Evolutionary conservation across 2,113 vertebrate genomes (phyloP).

Genomic region (Todiramphus chloris): DNA sequence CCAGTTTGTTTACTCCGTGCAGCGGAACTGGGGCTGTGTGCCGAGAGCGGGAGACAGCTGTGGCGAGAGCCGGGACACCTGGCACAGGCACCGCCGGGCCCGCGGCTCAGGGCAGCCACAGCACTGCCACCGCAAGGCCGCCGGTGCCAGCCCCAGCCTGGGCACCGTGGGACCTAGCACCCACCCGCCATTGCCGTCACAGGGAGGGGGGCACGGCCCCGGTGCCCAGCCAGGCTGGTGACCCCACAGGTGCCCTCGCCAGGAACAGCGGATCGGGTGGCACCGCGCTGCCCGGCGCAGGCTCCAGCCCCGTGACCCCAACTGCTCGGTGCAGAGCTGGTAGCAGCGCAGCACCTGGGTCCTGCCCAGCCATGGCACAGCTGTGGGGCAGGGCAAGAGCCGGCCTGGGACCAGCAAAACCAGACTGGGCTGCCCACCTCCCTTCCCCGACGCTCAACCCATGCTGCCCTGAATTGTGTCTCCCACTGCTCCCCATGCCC

Average conservation of each 20-base stretch:
- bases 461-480: fast-evolving
- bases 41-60: neutral
- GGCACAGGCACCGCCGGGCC: neutral
- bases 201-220: neutral
- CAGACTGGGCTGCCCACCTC: neutral
- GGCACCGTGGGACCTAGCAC: neutral
- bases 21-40: neutral
- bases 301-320: neutral
- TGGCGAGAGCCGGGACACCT: neutral
- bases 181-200: neutral
- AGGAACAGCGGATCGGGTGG: too few species aligned
- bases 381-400: too few species aligned
- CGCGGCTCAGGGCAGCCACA: fast-evolving
- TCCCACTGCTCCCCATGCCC: too few species aligned
- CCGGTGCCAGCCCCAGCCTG: fast-evolving
- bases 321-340: fast-evolving
- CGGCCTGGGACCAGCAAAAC: neutral
- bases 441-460: neutral
- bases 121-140: fast-evolving
- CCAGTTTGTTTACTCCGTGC: constrained; percentile 1
- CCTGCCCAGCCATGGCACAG: neutral
- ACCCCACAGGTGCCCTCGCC: neutral
- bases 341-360: neutral
- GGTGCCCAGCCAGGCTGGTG: too few species aligned
- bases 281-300: fast-evolving